Base-by-base conservation (phyloP, 1,140 invertebrate species). In the Camponotus pennsylvanicus region DNA sequence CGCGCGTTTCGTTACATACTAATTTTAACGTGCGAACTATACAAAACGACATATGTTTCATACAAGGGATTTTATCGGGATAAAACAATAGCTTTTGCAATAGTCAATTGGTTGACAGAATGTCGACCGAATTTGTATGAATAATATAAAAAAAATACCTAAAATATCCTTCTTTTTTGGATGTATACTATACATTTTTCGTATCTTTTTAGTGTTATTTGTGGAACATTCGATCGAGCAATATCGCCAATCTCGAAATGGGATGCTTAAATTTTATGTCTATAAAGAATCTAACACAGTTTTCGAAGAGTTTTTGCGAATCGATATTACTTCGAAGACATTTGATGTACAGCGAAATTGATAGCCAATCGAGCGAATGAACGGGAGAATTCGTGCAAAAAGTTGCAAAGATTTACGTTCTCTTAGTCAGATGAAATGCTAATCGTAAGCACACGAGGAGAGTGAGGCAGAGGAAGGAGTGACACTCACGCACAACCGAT, bases 1-100 rank as follows among this genome's bases (percentile, higher is more conserved):
- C 79, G 79, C 79, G 40, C 69, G 79, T 75, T 83, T 83, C 79
- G 79, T 83, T 83, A 83, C 69, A 83, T 83, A 73, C 79, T 83
- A 83, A 83, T 83, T 83, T 83, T 75, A 75, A 75, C 52, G 79
- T 73, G 79, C 55, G 55, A 59, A 61, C 79, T 80, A 70, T 80
- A 59, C 67, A 73, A 45, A 82, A 82, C 79, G 69, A 61, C 40
- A 0, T 52, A 37, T 59, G 55, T 73, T 83, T 83, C 45, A 37
- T 49, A 63, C 69, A 34, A 34, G 57, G 18, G 32, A 61, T 45
- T 59, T 73, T 45, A 49, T 75, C 27, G 42, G 37, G 61, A 73
- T 75, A 75, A 73, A 71, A 82, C 67, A 21, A 61, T 37, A 75
- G 55, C 66, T 61, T 49, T 21, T 59, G 15, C 21, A 49, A 40